Evolutionary conservation across 2,797 vertebrate species (phyloP).

Genomic region (Pyrocephalus nanus): DNA sequence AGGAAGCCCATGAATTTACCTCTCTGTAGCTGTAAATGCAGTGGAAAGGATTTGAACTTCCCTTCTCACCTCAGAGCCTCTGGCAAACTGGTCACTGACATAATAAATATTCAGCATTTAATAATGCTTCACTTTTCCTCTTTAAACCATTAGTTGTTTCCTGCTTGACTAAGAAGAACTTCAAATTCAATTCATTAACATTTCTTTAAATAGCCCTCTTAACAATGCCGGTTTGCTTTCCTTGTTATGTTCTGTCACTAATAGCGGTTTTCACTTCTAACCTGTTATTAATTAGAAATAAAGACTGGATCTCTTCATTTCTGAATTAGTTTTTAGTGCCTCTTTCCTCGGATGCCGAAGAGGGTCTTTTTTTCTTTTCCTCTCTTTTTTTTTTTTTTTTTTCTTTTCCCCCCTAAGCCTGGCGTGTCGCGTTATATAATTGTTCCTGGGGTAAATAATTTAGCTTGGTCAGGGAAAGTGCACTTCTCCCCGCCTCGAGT

Average conservation of each 20-base stretch:
- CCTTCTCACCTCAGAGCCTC: constrained; percentile 75
- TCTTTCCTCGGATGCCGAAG: constrained; percentile 29
- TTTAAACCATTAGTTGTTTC: constrained; percentile 76
- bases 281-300: constrained; percentile 79
- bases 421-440: constrained; percentile 59
- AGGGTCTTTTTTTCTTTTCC: not conserved
- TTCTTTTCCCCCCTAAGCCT: not conserved
- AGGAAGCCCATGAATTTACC: constrained; percentile 58
- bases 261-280: constrained; percentile 73
- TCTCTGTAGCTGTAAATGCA: constrained; percentile 62
- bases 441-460: constrained; percentile 77
- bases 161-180: constrained; percentile 73
- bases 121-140: constrained; percentile 75
- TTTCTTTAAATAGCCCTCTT: constrained; percentile 77
- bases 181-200: constrained; percentile 75
- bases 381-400: not conserved
- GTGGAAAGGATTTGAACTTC: constrained; percentile 61
- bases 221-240: constrained; percentile 63
- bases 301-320: constrained; percentile 57
- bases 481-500: constrained; percentile 43
- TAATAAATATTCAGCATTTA: constrained; percentile 78
- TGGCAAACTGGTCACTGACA: constrained; percentile 78
- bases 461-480: constrained; percentile 66
- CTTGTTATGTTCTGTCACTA: constrained; percentile 68
- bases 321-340: constrained; percentile 60